These are phyloP conservation scores for Macropus fuliginosus DNA, from an alignment of 2,797 vertebrate species.

Conservation along the genomic window DNA sequence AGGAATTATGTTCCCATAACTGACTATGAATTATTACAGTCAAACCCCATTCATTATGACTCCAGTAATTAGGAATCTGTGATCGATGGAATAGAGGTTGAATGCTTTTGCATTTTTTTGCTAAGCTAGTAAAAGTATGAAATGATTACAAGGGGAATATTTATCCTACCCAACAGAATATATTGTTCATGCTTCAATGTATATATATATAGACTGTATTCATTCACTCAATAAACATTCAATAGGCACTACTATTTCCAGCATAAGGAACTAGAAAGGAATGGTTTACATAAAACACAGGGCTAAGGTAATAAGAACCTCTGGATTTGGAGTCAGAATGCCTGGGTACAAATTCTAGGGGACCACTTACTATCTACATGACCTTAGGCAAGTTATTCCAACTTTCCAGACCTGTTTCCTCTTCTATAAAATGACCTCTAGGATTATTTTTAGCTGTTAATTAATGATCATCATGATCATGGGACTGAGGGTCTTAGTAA, in stretches of 20 bases:
- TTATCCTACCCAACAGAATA: background rate
- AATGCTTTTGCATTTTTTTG: background rate
- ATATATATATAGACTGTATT: background rate
- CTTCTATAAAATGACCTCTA: background rate
- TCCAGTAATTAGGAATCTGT: background rate
- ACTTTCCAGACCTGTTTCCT: background rate
- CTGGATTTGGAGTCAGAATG: background rate
- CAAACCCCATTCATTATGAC: background rate
- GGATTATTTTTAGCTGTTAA: background rate
- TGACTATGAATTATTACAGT: background rate
- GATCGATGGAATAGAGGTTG: background rate
- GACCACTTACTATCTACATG: background rate
- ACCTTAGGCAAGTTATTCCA: background rate
- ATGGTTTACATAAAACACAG: background rate
- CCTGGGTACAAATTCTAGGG: conserved; percentile 23
- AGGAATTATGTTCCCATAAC: background rate
- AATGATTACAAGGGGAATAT: background rate
- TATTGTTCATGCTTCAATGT: background rate
- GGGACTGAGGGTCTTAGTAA: background rate
- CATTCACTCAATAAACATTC: background rate
- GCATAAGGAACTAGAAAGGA: background rate
- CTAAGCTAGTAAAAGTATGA: background rate
- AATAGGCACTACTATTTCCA: background rate
- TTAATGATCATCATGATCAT: background rate
- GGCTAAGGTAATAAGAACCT: background rate